phyloP scores from a whole-genome alignment of 2,113 vertebrate species.

The Limnothrissa miodon region DNA sequence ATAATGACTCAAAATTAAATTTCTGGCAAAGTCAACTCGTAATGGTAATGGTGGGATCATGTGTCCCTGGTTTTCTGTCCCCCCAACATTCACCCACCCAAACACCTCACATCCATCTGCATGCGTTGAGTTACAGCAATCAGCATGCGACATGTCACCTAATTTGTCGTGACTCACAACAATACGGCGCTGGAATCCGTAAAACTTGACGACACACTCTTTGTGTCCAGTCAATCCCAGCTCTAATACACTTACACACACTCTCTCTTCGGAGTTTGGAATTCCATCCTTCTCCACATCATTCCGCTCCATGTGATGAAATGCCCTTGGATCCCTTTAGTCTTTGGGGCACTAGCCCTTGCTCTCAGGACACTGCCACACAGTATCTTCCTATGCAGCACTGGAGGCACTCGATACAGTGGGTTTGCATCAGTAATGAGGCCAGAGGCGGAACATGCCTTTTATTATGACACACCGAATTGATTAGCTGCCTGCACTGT shows the following conservation, averaged over 20 bases:
- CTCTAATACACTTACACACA: too few species aligned
- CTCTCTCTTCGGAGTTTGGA: too few species aligned
- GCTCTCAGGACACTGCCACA: too few species aligned
- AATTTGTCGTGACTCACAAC: not conserved
- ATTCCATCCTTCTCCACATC: too few species aligned
- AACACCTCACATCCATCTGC: not conserved
- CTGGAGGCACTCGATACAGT: not conserved
- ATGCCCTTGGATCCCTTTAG: too few species aligned
- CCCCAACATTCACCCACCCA: not conserved
- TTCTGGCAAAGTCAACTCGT: conserved; percentile 62
- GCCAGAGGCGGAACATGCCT: not conserved
- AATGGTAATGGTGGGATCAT: conserved; percentile 57
- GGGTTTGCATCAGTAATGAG: not conserved
- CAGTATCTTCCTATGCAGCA: too few species aligned
- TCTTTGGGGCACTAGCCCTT: too few species aligned
- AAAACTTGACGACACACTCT: not conserved
- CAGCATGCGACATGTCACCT: not conserved
- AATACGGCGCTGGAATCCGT: not conserved
- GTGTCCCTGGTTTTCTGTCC: conserved; percentile 14
- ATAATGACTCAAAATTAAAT: conserved; percentile 69
- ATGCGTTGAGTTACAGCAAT: not conserved
- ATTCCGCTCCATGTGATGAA: too few species aligned
- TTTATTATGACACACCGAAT: not conserved
- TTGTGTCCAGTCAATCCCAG: not conserved
- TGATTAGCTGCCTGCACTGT: conserved; percentile 1